Conservation (phyloP, 2,113 vertebrate species). For the Microcebus tavaratra region DNA sequence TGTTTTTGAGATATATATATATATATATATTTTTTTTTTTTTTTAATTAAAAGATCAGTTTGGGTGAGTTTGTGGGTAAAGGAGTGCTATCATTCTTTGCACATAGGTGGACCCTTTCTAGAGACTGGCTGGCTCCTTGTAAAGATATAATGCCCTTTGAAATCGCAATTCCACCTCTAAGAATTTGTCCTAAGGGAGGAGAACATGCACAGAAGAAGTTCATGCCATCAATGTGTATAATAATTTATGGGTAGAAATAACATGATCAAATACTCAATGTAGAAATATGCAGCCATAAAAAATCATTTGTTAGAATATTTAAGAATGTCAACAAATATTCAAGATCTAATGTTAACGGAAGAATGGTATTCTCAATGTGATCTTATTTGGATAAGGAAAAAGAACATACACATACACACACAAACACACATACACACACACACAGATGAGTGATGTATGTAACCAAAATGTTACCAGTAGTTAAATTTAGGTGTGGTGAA, state of each 20-base stretch:
- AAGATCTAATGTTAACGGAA: not conserved
- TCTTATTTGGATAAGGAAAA: not conserved
- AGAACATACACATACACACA: not conserved
- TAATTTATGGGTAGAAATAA: not conserved
- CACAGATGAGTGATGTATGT: rapidly evolving
- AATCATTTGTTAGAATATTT: not conserved
- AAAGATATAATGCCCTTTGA: not conserved
- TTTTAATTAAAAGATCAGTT: not conserved
- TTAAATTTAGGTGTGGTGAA: not conserved
- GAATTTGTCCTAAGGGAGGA: not conserved
- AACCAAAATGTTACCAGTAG: not conserved
- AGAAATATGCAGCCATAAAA: not conserved
- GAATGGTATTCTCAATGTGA: not conserved
- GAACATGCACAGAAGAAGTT: not conserved
- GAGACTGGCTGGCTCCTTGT: not conserved
- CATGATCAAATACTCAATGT: not conserved
- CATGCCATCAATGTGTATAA: not conserved
- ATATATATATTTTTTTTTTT: not conserved
- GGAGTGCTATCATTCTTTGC: not conserved
- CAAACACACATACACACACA: not conserved
- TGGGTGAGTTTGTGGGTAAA: not conserved
- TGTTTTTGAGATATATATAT: not conserved
- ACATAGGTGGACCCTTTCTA: rapidly evolving
- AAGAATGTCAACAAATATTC: not conserved
- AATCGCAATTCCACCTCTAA: not conserved